Evolutionary conservation across 2,113 vertebrate genomes (phyloP).

Genomic region (Speoplatyrhinus poulsoni): DNA sequence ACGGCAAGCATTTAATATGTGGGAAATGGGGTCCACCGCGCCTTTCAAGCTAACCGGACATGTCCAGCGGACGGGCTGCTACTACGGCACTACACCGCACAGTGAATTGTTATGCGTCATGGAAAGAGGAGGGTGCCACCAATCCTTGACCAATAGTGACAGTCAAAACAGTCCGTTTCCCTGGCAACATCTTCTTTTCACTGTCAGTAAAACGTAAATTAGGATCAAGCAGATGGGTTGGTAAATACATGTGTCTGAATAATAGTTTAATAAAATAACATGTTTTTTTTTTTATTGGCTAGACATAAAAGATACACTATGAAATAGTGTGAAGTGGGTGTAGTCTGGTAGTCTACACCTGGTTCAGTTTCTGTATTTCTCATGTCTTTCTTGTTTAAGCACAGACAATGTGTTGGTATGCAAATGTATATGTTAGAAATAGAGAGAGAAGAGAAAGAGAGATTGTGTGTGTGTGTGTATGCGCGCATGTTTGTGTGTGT

Average conservation of each 20-base stretch:
- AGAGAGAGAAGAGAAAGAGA: neutral
- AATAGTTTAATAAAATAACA: neutral
- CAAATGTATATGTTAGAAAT: conserved; percentile 6
- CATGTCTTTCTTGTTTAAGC: conserved; percentile 2
- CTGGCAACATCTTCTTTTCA: conserved; percentile 16
- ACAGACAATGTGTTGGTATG: conserved; percentile 12
- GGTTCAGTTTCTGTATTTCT: conserved; percentile 1
- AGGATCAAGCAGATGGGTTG: neutral
- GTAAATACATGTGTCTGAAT: neutral
- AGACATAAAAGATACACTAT: neutral
- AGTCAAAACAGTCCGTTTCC: conserved; percentile 21
- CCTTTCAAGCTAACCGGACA: no score
- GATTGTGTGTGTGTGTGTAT: neutral
- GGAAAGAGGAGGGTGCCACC: conserved; percentile 26
- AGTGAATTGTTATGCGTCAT: conserved; percentile 12
- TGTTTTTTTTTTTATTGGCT: neutral
- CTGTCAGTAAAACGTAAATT: conserved; percentile 16
- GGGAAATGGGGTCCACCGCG: conserved; percentile 37
- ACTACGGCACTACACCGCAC: conserved; percentile 7
- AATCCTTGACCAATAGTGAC: conserved; percentile 26
- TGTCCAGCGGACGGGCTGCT: conserved; percentile 4
- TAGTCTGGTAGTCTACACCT: neutral
- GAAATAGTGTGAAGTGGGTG: neutral
- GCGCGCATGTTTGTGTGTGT: neutral
- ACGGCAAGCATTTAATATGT: conserved; percentile 62